Evolutionary conservation across 2,888 invertebrate species (phyloP).

Genomic region (Rugalucina vietnamica): DNA sequence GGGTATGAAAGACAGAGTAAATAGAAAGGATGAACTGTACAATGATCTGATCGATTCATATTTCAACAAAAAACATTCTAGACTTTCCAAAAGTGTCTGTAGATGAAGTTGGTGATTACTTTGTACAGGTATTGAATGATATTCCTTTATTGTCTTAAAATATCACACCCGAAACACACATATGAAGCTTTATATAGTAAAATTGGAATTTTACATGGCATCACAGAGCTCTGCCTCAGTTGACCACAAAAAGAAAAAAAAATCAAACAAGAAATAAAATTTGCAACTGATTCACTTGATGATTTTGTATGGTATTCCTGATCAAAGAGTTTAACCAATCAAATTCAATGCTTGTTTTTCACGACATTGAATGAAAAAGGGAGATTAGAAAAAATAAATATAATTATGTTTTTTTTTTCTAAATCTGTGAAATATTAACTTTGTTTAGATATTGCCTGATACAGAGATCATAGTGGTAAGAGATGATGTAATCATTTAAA

Average conservation of each 20-base stretch:
- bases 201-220: not conserved
- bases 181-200: not conserved
- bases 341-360: not conserved
- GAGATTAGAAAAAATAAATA: not conserved
- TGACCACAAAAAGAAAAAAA: not conserved
- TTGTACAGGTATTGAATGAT: not conserved
- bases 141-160: not conserved
- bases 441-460: not conserved
- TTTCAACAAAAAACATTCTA: not conserved
- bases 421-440: not conserved
- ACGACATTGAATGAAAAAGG: no score
- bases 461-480: not conserved
- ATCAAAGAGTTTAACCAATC: not conserved
- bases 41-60: slow-evolving; percentile 3
- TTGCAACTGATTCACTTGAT: not conserved
- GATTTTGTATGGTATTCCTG: not conserved
- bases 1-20: slow-evolving; percentile 30
- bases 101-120: slow-evolving; percentile 1
- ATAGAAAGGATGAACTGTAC: slow-evolving; percentile 30
- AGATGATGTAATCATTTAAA: not conserved
- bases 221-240: not conserved
- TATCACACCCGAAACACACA: not conserved
- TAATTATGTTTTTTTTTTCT: not conserved
- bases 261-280: not conserved
- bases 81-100: not conserved